These are phyloP conservation scores for Mayetiola destructor DNA, from an alignment of 2,888 invertebrate species.

Conservation along the genomic window DNA sequence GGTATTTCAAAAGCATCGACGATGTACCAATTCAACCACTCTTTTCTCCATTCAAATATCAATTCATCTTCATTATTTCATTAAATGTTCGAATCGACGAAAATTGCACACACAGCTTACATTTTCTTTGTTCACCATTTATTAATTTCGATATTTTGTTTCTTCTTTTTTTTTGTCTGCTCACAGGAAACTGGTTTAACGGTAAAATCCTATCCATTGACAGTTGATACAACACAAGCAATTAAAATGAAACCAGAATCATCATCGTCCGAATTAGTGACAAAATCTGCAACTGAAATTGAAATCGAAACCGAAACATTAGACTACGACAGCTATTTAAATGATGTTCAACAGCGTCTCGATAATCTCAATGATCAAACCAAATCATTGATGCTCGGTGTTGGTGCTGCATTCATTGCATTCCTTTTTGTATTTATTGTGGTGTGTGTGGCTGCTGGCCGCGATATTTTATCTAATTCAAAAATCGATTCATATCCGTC, in stretches of 20 bases:
- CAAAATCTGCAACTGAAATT: not conserved
- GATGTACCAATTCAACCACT: too few species aligned
- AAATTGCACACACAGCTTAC: too few species aligned
- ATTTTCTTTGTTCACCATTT: too few species aligned
- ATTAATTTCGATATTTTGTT: not conserved
- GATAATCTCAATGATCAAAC: not conserved
- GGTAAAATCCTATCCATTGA: constrained; percentile 31
- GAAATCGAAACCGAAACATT: not conserved
- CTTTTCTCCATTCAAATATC: too few species aligned
- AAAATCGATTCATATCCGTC: not conserved
- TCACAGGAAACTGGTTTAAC: constrained; percentile 29
- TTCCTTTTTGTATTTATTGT: constrained; percentile 8
- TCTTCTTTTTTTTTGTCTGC: not conserved
- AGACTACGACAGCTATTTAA: not conserved
- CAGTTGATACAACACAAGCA: constrained; percentile 30
- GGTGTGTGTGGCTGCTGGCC: not conserved
- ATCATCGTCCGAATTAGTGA: not conserved
- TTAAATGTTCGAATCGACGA: too few species aligned
- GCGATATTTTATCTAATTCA: too few species aligned
- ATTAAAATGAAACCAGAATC: constrained; percentile 17
- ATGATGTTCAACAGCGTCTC: not conserved
- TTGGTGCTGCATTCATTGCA: constrained; percentile 6
- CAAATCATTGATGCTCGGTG: not conserved
- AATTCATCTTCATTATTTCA: too few species aligned
- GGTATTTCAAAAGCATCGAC: too few species aligned